Conservation (phyloP, 2,113 vertebrate genomes). For the Cnemophilus loriae region DNA sequence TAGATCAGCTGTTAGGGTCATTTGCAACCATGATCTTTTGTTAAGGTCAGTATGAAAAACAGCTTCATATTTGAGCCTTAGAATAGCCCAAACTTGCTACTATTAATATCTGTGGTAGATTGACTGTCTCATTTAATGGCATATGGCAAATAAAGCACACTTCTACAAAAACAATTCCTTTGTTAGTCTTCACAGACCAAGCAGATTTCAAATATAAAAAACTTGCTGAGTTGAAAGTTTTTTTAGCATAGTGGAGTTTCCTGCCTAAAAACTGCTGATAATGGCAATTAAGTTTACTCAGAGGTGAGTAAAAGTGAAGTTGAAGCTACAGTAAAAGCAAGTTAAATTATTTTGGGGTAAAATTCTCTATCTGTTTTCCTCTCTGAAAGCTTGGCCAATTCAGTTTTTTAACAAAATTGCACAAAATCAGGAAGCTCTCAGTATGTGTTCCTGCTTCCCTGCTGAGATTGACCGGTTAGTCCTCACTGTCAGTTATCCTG, state of each 20-base stretch:
- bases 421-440: neutral
- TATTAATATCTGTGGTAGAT: conserved; percentile 31
- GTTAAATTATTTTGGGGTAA: neutral
- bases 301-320: neutral
- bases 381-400: neutral
- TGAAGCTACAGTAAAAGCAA: neutral
- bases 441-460: neutral
- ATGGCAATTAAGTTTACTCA: neutral
- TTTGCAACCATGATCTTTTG: neutral
- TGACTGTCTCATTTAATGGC: neutral
- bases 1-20: neutral
- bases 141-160: conserved; percentile 22
- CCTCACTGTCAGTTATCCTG: neutral
- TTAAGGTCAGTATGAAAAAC: conserved; percentile 28
- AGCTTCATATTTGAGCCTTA: neutral
- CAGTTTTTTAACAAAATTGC: neutral
- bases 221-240: conserved; percentile 29
- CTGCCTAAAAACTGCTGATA: conserved; percentile 1
- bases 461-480: neutral
- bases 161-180: conserved; percentile 44
- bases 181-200: conserved; percentile 42
- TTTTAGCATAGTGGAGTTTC: neutral
- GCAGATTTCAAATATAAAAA: conserved; percentile 50
- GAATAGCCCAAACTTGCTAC: conserved; percentile 2
- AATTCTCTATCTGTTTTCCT: neutral